Evolutionary conservation across 2,888 invertebrate species (phyloP).

Genomic region (Lycaena phlaeas): DNA sequence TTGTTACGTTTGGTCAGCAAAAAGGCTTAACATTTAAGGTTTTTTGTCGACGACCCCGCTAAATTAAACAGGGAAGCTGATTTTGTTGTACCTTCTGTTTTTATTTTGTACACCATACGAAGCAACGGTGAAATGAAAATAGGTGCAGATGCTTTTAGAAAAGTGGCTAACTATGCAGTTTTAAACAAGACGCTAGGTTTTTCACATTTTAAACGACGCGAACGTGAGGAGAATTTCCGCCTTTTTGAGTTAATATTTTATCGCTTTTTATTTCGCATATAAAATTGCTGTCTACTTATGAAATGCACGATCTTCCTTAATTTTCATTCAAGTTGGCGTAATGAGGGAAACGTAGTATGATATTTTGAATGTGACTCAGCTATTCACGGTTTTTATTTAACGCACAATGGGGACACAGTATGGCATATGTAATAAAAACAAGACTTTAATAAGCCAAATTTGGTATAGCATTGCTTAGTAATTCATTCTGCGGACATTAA

Average conservation of each 20-base stretch:
- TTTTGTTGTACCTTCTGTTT: constrained; percentile 52
- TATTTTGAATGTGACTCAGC: background rate
- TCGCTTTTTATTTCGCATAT: constrained; percentile 1
- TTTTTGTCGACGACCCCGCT: constrained; percentile 63
- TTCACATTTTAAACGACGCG: constrained; percentile 17
- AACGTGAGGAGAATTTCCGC: constrained; percentile 15
- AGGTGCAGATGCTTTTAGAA: constrained; percentile 22
- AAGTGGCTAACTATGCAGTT: constrained; percentile 22
- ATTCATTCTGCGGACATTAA: no score
- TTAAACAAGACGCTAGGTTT: constrained; percentile 21
- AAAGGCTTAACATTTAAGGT: constrained; percentile 52
- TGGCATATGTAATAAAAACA: no score
- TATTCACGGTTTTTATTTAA: no score
- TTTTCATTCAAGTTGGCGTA: background rate
- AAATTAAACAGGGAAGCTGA: constrained; percentile 66
- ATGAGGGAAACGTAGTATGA: background rate
- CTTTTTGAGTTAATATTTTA: constrained; percentile 10
- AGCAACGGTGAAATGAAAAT: constrained; percentile 19
- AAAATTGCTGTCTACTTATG: constrained; percentile 3
- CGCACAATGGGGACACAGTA: no score
- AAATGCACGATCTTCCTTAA: constrained; percentile 1
- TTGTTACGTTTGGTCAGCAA: constrained; percentile 59
- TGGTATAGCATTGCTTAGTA: no score
- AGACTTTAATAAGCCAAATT: no score
- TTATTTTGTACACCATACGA: constrained; percentile 39